Percentiles rank a stretch among this genome's conserved stretches.
These are phyloP conservation scores for Crocodylus rhombifer DNA, from an alignment of 2,797 vertebrate genomes.

Conservation along the genomic window DNA sequence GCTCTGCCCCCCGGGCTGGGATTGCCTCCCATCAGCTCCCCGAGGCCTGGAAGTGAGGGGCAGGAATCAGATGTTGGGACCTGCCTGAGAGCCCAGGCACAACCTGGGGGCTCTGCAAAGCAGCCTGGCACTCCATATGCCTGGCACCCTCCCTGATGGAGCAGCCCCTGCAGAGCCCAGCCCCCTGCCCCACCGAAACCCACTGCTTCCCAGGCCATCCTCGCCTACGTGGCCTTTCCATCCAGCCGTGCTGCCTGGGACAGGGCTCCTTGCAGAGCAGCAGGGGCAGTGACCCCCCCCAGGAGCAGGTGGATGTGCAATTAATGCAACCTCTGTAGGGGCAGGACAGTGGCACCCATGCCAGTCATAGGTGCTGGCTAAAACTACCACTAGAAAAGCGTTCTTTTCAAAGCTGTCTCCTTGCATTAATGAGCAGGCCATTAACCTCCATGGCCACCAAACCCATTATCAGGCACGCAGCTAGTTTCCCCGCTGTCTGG, in stretches of 20 bases:
- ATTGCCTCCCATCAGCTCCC: too few relatives aligned
- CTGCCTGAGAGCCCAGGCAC: not conserved
- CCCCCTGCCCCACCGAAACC: not conserved
- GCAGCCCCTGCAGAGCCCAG: not conserved
- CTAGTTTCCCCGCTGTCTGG: not conserved
- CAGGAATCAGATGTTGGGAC: not conserved
- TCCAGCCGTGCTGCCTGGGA: rapidly evolving
- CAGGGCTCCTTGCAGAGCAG: not conserved
- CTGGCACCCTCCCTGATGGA: not conserved
- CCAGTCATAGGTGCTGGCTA: not conserved
- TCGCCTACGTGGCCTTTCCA: rapidly evolving
- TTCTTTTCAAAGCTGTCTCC: not conserved
- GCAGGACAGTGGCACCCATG: not conserved
- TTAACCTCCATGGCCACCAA: not conserved
- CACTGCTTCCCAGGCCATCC: rapidly evolving
- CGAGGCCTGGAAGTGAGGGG: too few relatives aligned
- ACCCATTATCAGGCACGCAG: not conserved
- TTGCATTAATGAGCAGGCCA: not conserved
- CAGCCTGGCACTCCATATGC: not conserved
- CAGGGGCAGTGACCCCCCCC: not conserved
- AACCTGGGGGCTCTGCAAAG: not conserved
- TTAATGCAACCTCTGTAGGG: not conserved
- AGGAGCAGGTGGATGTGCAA: rapidly evolving
- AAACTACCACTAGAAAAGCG: not conserved
- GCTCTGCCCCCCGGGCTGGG: too few relatives aligned